Evolutionary conservation across 2,888 invertebrate genomes (phyloP).

Genomic region (Idaea aversata): DNA sequence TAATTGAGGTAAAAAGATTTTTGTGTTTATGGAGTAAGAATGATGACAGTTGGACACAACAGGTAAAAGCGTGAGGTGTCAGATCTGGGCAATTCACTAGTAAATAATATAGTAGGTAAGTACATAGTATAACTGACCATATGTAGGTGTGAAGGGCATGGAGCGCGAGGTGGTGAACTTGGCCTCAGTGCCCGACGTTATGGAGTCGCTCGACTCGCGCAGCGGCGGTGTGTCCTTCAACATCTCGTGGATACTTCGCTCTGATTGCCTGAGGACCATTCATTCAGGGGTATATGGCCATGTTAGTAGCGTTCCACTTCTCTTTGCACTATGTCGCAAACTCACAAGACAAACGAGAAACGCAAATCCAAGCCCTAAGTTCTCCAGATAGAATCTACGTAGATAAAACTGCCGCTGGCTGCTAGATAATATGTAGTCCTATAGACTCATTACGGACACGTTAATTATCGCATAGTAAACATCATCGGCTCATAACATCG

Average conservation of each 20-base stretch:
- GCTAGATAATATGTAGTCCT: background rate
- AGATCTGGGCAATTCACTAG: background rate
- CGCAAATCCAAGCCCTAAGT: too few relatives aligned
- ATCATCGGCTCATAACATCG: constrained; percentile 13
- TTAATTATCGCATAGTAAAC: background rate
- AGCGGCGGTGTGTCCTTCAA: constrained; percentile 89
- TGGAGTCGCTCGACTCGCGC: constrained; percentile 87
- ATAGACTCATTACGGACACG: background rate
- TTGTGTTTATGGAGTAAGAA: background rate
- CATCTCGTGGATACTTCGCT: constrained; percentile 92
- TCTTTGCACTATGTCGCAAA: too few relatives aligned
- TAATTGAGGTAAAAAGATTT: too few relatives aligned
- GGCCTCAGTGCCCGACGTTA: constrained; percentile 87
- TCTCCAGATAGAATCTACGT: background rate
- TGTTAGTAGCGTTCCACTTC: too few relatives aligned
- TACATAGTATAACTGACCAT: constrained; percentile 60
- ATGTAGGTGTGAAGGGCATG: constrained; percentile 86
- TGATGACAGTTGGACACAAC: background rate
- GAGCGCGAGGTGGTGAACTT: constrained; percentile 83
- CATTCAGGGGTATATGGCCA: too few relatives aligned
- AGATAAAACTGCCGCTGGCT: background rate
- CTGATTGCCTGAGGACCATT: constrained; percentile 66
- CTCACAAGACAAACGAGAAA: too few relatives aligned
- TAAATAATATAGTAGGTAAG: too few relatives aligned
- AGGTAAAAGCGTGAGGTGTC: background rate